These are phyloP conservation scores for Acanthornis magna DNA, from an alignment of 2,797 vertebrate genomes.

Conservation along the genomic window DNA sequence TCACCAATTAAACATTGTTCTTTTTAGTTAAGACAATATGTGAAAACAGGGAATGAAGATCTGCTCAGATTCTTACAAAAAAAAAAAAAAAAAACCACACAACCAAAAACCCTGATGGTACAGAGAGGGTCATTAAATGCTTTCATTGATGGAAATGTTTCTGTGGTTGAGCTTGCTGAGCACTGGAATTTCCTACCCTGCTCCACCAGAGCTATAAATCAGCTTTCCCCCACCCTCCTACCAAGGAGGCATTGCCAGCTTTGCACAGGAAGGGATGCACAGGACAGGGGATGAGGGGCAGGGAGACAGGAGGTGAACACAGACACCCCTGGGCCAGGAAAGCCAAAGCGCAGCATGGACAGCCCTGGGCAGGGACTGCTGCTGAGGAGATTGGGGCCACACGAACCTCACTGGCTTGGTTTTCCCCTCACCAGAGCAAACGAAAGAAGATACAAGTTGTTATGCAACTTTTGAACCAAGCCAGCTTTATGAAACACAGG, in stretches of 20 bases:
- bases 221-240: not conserved
- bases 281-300: not conserved
- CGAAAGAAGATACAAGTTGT: not conserved
- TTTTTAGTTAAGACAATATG: not conserved
- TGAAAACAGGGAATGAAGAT: not conserved
- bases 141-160: not conserved
- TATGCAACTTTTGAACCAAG: not conserved
- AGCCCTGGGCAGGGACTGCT: not conserved
- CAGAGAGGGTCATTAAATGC: not conserved
- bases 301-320: fast-evolving
- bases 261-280: not conserved
- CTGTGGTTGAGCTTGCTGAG: not conserved
- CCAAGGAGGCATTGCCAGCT: fast-evolving
- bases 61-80: not conserved
- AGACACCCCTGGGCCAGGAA: not conserved
- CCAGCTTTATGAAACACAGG: too few species aligned
- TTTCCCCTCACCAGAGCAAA: not conserved
- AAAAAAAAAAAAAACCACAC: not conserved
- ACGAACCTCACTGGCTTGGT: not conserved
- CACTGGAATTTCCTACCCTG: conserved; percentile 18
- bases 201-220: not conserved
- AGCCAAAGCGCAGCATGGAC: not conserved
- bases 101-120: fast-evolving
- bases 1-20: not conserved
- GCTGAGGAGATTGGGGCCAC: not conserved